Percentiles rank a stretch among this genome's conserved stretches.
phyloP scores from a whole-genome alignment of 1,140 invertebrate species.

The Eriosoma lanigerum region DNA sequence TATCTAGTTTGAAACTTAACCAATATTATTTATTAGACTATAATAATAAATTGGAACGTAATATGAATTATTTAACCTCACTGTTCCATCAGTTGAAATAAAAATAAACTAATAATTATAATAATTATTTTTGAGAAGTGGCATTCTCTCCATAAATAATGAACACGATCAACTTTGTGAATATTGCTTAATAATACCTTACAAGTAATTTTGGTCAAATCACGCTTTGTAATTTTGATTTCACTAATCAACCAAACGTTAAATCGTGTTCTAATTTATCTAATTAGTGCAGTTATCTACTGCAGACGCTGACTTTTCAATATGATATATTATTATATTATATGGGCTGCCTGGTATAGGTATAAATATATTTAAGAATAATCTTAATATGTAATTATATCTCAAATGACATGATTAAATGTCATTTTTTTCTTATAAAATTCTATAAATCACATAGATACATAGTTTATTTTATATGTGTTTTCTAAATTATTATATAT shows the following conservation, averaged over 20 bases:
- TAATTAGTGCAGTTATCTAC: too few relatives aligned
- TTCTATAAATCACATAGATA: too few relatives aligned
- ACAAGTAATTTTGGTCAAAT: constrained; percentile 14
- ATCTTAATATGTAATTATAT: too few relatives aligned
- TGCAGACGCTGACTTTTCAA: neutral
- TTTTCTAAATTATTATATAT: too few relatives aligned
- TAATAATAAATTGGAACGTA: neutral
- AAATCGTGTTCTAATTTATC: constrained; percentile 16
- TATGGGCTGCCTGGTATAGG: too few relatives aligned
- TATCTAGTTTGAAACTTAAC: too few relatives aligned
- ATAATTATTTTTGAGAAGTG: neutral
- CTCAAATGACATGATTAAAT: too few relatives aligned
- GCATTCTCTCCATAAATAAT: constrained; percentile 8
- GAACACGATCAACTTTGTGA: neutral
- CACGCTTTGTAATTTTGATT: constrained; percentile 6
- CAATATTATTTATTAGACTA: too few relatives aligned
- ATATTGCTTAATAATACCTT: neutral
- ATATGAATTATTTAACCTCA: neutral
- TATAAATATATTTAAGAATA: neutral
- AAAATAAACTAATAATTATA: neutral
- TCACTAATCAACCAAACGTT: neutral
- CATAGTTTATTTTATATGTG: too few relatives aligned
- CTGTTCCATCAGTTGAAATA: neutral
- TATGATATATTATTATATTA: too few relatives aligned
- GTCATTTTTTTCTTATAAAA: too few relatives aligned